Evolutionary conservation across 2,797 vertebrate species (phyloP), one percentile per base, ranked within the genome.

Genomic region (Malurus leucopterus): DNA sequence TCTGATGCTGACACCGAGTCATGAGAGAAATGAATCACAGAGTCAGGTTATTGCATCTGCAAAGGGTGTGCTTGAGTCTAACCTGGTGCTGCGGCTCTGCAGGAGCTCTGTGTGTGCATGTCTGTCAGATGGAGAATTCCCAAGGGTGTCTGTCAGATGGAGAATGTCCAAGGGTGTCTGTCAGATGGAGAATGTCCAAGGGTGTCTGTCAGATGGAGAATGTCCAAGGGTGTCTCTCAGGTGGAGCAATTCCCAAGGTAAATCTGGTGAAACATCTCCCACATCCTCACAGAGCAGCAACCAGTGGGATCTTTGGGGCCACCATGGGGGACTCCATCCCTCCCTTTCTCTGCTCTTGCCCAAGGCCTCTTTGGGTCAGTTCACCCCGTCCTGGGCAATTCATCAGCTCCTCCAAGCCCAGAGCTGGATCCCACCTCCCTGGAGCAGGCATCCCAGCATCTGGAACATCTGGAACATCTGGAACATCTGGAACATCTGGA

Each of bases 1-100:
- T 89, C 54, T 74, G 65, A 69, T 68, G 54, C 67, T 64, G 65
- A n/a, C 83, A 77, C 11, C 0, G 0, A 87, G 50, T 89, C 93
- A 91, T 47, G 74, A 77, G 88, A 54, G 11, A 41, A 82, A 80
- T 92, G 77, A 93, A 85, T 86, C 83, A 87, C 43, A 61, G 79
- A 65, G 47, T 38, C 67, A 30, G 73, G 67, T 76, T 70, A 63
- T 54, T 69, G 84, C 7, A 15, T 49, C 83, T 76, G 58, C 76
- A 79, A 32, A 75, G 55, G 30, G 47, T 57, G 44, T 50, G 85
- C 65, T 26, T 26, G 24, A 74, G 50, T 6, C 58, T 40, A 22
- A 61, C 27, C 62, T 6, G 8, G 26, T 2, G 38, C 10, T 73
- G 7, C 34, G 38, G 79, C 54, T 13, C 59, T 20, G 24, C 29